Evolutionary conservation across 2,888 invertebrate species (phyloP), one percentile per base, ranked within the genome.

Genomic region (Mythimna impura): DNA sequence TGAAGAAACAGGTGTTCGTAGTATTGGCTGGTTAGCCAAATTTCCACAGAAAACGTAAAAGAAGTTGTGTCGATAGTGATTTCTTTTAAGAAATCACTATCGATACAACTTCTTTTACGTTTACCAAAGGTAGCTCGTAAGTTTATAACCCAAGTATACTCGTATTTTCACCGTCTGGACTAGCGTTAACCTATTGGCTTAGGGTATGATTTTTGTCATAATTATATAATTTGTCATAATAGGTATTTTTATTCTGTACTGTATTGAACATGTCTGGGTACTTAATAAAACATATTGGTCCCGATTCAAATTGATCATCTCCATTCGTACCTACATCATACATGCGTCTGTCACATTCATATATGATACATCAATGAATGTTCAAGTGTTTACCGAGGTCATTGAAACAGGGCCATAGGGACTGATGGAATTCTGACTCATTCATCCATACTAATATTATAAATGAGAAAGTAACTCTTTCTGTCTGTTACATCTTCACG

Each of bases 291-390:
- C 71, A 40, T 55, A 73, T 67, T 78, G 34, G 30, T 50, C 1
- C 54, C 36, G 36, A 73, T 73, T 66, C 20, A 78, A 72, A 73
- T 40, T 58, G 36, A 66, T 54, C n/a, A 66, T 62, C 34, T 58
- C 30, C 47, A 66, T 73, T 54, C 20, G 60, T 43, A 58, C n/a
- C 25, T 40, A 62, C 70, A 76, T 76, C 63, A 63, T 76, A 54
- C 63, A 60, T 54, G 20, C 40, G 47, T 40, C 71, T 77, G 47
- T 47, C 36, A 77, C 54, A 50, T 76, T 71, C 60, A 76, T 77
- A 61, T 76, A 64, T 71, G 54, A 76, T 71, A 76, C 71, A 78
- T 77, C 76, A 78, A 76, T 78, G 71, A 77, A 77, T 76, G 77
- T 63, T 71, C 57, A 76, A 76, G 78, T 77, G 54, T 65, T 77